Percentiles rank a stretch among this genome's conserved stretches.
Evolutionary conservation across 2,797 vertebrate genomes (phyloP).

Genomic region (Acrocephalus scirpaceus): DNA sequence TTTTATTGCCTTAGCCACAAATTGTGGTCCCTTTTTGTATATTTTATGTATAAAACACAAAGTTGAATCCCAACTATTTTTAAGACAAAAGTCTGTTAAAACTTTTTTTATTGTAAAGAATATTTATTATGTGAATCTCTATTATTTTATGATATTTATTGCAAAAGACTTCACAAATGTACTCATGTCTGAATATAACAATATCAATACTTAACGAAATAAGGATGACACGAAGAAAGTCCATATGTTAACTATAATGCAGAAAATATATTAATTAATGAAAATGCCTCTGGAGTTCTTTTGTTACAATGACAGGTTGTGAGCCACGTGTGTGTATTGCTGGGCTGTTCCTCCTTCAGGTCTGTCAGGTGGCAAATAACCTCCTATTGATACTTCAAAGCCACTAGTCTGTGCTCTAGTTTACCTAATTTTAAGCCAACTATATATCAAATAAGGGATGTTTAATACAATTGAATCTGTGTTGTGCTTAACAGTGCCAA

Average conservation of each 20-base stretch:
- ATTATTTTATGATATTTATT: conserved; percentile 99
- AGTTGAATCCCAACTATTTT: conserved; percentile 97
- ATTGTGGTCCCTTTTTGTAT: conserved; percentile 90
- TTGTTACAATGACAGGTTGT: conserved; percentile 29
- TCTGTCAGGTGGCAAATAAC: not conserved
- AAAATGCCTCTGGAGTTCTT: conserved; percentile 81
- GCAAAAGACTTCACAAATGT: conserved; percentile 96
- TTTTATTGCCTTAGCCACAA: conserved; percentile 82
- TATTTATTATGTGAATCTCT: conserved; percentile 99
- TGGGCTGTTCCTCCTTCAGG: not conserved
- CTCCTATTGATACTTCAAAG: conserved; percentile 1
- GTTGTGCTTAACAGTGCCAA: not conserved
- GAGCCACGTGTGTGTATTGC: not conserved
- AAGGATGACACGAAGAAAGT: conserved; percentile 91
- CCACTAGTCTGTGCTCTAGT: conserved; percentile 58
- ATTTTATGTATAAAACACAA: conserved; percentile 94
- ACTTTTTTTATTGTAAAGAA: conserved; percentile 97
- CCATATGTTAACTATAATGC: conserved; percentile 99
- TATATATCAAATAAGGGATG: not conserved
- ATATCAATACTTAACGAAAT: conserved; percentile 97
- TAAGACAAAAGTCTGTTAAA: conserved; percentile 95
- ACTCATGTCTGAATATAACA: conserved; percentile 99
- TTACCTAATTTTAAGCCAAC: not conserved
- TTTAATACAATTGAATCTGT: not conserved
- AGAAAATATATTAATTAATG: conserved; percentile 99